Evolutionary conservation across 2,888 invertebrate genomes (phyloP), one percentile per base, ranked within the genome.

Genomic region (Apamea monoglypha): DNA sequence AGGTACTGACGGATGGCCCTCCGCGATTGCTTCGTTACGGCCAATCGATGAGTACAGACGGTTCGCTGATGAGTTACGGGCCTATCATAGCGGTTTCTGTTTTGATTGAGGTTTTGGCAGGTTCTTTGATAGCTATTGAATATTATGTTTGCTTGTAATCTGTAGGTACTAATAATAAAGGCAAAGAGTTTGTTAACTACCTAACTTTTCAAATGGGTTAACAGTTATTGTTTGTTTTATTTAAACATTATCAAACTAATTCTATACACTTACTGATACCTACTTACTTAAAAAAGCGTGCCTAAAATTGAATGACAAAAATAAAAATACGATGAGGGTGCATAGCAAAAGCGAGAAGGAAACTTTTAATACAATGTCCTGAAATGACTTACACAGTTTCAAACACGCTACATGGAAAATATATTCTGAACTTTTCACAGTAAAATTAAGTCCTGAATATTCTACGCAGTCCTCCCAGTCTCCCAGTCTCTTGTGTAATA

Each of bases 1-100:
- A 76, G 70, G 66, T 78, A 74, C 83, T 82, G 89, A 92, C 86
- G 87, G 87, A 92, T 89, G 85, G 88, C 76, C 76, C 84, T 85
- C 78, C 71, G 85, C 84, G 89, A 88, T 89, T 83, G 81, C 75
- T 81, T 83, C 76, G 80, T 81, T 74, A 81, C 61, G 70, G 77
- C 64, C 82, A 87, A 87, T 87, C 80, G 85, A 81, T 80, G 81
- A 73, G 61, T 74, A 56, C 12, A 77, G 83, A 76, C 74, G 77
- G n/a, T 76, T 76, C 29, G 64, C 80, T 86, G 82, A 86, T 86
- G 86, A 89, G 82, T 68, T 79, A 82, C 63, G 71, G 80, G 76
- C 74, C 75, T 59, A 36, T 76, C 10, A 77, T 81, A 76, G 53
- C 70, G 61, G 71, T 73, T 77, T 78, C 67, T 70, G 67, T 68